Evolutionary conservation across 30 jellyfish, hydroid and myxozoan species (phyloP).

Genomic region (Cassiopea andromeda): DNA sequence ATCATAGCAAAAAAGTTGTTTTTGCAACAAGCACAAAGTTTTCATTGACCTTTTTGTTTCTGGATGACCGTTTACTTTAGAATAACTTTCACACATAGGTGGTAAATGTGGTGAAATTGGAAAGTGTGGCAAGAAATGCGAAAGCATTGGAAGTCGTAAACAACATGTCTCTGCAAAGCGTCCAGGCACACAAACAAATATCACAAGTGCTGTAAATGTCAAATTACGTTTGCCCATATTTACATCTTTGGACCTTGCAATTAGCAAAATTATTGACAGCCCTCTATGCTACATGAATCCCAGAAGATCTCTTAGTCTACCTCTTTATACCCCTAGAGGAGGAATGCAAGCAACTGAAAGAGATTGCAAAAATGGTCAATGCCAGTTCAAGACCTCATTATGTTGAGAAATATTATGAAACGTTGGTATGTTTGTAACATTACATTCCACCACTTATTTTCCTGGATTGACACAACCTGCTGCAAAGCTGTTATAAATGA

Average conservation of each 20-base stretch:
- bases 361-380: neutral
- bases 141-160: neutral
- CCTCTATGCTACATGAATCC: neutral
- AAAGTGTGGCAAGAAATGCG: neutral
- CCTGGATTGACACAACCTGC: constrained; percentile 1
- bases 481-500: neutral
- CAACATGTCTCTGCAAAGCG: neutral
- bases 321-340: neutral
- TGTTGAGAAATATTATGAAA: neutral
- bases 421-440: neutral
- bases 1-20: no score
- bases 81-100: no score
- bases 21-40: no score
- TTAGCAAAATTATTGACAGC: neutral
- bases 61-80: no score
- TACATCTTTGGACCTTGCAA: neutral
- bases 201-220: neutral
- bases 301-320: neutral
- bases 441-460: neutral
- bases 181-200: neutral
- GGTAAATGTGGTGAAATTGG: no score
- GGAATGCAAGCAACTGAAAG: neutral
- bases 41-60: no score
- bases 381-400: neutral
- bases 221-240: neutral